Evolutionary conservation across 2,113 vertebrate species (phyloP).

Genomic region (Sakesphorus luctuosus): DNA sequence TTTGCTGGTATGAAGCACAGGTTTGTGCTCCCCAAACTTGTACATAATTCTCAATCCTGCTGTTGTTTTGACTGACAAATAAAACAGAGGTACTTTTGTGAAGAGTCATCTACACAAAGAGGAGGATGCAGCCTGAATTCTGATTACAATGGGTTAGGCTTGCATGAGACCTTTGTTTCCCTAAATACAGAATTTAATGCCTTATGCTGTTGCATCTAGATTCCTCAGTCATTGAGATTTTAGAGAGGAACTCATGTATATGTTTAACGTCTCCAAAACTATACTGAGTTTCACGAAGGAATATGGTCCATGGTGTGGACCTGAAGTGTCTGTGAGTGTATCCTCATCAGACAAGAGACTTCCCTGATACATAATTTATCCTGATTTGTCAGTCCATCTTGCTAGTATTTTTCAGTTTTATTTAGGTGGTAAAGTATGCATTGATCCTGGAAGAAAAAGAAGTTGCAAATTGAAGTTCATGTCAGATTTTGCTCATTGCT

Average conservation of each 20-base stretch:
- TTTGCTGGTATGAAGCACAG: neutral
- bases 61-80: neutral
- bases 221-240: neutral
- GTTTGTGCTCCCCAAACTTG: neutral
- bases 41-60: neutral
- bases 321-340: neutral
- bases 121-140: neutral
- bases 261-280: neutral
- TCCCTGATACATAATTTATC: neutral
- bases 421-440: neutral
- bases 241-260: neutral
- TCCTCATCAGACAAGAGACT: neutral
- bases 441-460: neutral
- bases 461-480: neutral
- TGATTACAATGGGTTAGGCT: neutral
- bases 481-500: neutral
- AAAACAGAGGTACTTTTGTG: neutral
- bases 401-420: neutral
- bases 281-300: neutral
- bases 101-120: accelerated
- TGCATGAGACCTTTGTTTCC: neutral
- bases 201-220: neutral
- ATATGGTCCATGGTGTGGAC: neutral
- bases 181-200: neutral
- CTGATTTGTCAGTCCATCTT: neutral